phyloP scores from a whole-genome alignment of 2,113 vertebrate genomes.

The Chamaetylas fuelleborni region DNA sequence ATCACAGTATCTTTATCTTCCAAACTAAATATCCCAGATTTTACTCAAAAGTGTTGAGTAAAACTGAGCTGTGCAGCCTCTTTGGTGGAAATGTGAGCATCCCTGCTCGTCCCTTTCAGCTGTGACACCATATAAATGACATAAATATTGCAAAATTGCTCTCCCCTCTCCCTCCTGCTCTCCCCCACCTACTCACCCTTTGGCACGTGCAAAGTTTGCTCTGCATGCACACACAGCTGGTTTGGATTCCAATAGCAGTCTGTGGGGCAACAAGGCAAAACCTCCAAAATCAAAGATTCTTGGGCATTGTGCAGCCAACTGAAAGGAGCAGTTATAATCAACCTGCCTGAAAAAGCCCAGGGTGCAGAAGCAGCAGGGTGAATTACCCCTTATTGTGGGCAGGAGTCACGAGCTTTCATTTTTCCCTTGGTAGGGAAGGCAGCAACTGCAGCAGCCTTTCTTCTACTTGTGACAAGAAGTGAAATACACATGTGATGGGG shows the following conservation, averaged over 20 bases:
- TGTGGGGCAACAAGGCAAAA: neutral
- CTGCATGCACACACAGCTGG: fast-evolving
- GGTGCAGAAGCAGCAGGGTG: neutral
- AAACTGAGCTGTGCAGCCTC: neutral
- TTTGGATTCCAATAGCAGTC: neutral
- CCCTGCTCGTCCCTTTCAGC: neutral
- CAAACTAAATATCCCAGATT: neutral
- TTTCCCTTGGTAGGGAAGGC: neutral
- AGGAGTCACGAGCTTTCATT: neutral
- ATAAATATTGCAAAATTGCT: neutral
- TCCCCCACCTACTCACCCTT: neutral
- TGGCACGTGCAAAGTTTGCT: neutral
- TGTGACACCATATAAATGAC: neutral
- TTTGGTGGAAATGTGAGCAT: neutral
- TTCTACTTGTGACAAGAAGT: neutral
- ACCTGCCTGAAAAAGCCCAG: neutral
- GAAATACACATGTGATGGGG: neutral
- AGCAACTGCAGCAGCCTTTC: neutral
- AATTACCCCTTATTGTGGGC: neutral
- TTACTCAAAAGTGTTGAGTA: neutral
- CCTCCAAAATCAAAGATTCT: neutral
- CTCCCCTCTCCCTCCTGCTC: neutral
- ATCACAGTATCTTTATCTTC: neutral
- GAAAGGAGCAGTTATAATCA: neutral
- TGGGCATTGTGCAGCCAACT: neutral